Evolutionary conservation across 2,888 invertebrate species (phyloP), one percentile per base, ranked within the genome.

Genomic region (Pollenia labialis): DNA sequence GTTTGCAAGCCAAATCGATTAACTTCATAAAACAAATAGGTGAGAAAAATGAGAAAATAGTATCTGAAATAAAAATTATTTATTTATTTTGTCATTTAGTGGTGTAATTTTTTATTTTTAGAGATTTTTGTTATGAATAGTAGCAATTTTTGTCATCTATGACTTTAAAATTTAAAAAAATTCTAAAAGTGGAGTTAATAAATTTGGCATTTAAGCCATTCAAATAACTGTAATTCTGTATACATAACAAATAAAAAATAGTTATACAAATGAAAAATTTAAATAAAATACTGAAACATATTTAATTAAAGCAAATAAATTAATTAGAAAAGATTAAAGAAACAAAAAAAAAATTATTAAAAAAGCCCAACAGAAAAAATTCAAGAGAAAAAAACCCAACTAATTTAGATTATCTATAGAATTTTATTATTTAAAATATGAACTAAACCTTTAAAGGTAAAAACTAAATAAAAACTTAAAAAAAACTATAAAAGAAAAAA

Each of bases 381-480:
- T 18, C 16, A 46, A 60, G 48, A 62, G 23, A 58, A 68, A 44
- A n/a, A 75, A 50, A 0, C 18, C 12, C 16, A 58, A 75, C 52
- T 72, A 64, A 64, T 76, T 81, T 81, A 81, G 42, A 76, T 72
- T 76, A 48, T 66, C 64, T 81, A 72, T 66, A 83, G 71, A 81
- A 83, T 72, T 87, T 81, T 87, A 87, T 84, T 81, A 85, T 85
- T 85, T 75, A 82, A 32, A 87, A 85, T 54, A 76, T 82, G 66
- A 87, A 82, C 12, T 80, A 80, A 60, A 82, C 72, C 79, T 79
- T 76, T 56, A 82, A 87, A 82, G 60, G 54, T 64, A 58, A 79
- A 81, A 82, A 82, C 42, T 60, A 79, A 80, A 87, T 60, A 85
- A 85, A 76, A 76, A 75, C 56, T 44, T 74, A 56, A 76, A 40